Base-by-base conservation (phyloP, 2,888 invertebrate species). In the Drosophila glabriapex region DNA sequence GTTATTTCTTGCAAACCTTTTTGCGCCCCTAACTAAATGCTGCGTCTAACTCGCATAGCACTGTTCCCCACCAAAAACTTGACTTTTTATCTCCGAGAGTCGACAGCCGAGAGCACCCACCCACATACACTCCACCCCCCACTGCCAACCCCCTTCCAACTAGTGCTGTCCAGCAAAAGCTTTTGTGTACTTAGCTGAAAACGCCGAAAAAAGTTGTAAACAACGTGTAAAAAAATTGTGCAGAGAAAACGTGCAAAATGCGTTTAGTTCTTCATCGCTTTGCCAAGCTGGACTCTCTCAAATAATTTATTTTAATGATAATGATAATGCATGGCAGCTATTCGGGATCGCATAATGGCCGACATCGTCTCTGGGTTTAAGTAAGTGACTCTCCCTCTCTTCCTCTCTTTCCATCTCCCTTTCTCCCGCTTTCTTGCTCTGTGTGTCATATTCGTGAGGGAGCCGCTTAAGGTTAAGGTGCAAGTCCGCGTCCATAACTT, bases 221-320 rank as follows among this genome's bases (percentile, higher is more conserved):
- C 90, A 87, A 83, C 83, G 82, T 90, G 90, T 87, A 87, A 87
- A 87, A 87, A 90, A 83, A 89, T 90, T 83, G 69, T 69, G 78
- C 79, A 83, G 73, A 81, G 64, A 75, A 89, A 83, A 87, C 87
- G 87, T 87, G 87, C 87, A 83, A 90, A 85, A 88, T 90, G 83
- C 86, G 90, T 90, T 90, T 79, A 76, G 83, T 82, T 81, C 63
- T 64, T 68, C 54, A 71, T 70, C 68, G 81, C 72, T 79, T 79
- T 66, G 43, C 46, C 52, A 59, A 56, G 70, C 71, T 64, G 80
- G 80, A 82, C 83, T 78, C 82, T 80, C 85, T 85, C 85, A 82
- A 90, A 90, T 85, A 90, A 85, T 85, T 85, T 85, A 85, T 90
- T 85, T 85, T 85, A 85, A 85, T 90, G 85, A 85, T 85, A 85